These are phyloP conservation scores for Phoxinus dragarum DNA, from an alignment of 2,797 vertebrate genomes.

Conservation along the genomic window DNA sequence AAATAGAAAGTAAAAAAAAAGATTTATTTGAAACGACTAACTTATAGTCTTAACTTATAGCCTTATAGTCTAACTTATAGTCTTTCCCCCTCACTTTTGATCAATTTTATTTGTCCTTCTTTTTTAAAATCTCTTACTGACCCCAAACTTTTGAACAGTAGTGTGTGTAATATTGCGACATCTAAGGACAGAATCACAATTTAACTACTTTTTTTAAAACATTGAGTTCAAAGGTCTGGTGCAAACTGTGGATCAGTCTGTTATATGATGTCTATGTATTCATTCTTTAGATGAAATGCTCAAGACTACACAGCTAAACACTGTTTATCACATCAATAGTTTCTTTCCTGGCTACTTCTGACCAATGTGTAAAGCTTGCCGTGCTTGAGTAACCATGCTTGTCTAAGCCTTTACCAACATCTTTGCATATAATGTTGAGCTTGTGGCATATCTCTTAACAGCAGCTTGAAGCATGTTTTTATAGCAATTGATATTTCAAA, in stretches of 20 bases:
- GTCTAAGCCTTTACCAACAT: conserved; percentile 10
- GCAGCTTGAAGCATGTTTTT: conserved; percentile 13
- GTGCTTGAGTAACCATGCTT: not conserved
- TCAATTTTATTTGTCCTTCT: not conserved
- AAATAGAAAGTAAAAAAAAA: too few relatives aligned
- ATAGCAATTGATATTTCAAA: not conserved
- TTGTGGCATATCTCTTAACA: conserved; percentile 3
- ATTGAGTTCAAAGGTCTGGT: not conserved
- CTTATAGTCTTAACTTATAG: too few relatives aligned
- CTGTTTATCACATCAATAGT: conserved; percentile 32
- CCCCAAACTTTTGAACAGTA: not conserved
- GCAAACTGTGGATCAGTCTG: conserved; percentile 38
- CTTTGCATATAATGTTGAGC: not conserved
- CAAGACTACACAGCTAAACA: conserved; percentile 29
- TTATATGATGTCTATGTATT: conserved; percentile 55
- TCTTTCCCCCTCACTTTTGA: not conserved
- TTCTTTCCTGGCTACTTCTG: conserved; percentile 13
- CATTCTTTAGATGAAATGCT: conserved; percentile 49
- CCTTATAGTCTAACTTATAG: too few relatives aligned
- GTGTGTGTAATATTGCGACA: not conserved
- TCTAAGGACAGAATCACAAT: not conserved
- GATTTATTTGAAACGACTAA: not conserved
- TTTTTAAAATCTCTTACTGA: not conserved
- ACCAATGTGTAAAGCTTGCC: not conserved
- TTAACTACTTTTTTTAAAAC: not conserved